Conservation (phyloP, 2,113 vertebrate genomes). For the Murina feae region DNA sequence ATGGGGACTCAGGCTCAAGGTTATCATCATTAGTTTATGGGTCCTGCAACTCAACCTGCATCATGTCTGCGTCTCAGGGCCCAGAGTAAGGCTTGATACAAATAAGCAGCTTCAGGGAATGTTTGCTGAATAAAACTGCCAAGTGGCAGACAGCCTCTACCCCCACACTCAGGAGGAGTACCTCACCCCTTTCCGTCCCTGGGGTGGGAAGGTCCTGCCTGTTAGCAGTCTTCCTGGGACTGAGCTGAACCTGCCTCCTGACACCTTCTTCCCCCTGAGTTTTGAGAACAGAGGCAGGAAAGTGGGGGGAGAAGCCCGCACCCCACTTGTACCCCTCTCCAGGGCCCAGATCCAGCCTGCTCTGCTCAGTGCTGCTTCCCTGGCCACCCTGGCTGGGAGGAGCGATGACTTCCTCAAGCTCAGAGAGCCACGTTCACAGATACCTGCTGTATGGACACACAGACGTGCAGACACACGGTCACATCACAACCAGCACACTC, state of each 20-base stretch:
- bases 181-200: background rate
- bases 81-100: background rate
- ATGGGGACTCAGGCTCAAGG: background rate
- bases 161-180: background rate
- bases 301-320: no score
- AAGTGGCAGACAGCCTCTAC: background rate
- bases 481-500: background rate
- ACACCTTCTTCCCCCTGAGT: background rate
- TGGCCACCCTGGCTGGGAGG: background rate
- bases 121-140: background rate
- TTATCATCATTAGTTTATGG: background rate
- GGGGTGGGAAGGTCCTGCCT: background rate
- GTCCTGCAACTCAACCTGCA: background rate
- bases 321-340: background rate
- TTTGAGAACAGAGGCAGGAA: background rate
- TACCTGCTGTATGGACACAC: background rate
- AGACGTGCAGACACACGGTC: background rate
- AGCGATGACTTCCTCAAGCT: background rate
- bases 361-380: background rate
- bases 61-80: background rate
- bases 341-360: background rate
- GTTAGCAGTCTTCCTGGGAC: background rate
- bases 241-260: background rate
- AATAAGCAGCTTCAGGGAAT: background rate
- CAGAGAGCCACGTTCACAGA: background rate